phyloP scores from a whole-genome alignment of 2,888 invertebrate genomes.

The Molorchus minor region DNA sequence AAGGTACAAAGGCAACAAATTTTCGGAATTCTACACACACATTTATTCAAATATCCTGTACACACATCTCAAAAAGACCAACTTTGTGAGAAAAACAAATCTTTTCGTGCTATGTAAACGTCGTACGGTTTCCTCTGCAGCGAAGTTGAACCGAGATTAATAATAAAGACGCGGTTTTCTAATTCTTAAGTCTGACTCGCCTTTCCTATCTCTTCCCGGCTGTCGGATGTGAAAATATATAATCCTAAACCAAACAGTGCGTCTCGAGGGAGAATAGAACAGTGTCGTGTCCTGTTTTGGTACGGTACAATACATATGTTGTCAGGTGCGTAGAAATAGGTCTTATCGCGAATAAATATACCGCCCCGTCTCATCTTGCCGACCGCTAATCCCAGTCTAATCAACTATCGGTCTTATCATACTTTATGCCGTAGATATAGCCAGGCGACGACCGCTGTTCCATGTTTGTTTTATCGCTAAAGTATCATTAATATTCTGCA shows the following conservation, averaged over 20 bases:
- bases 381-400: constrained; percentile 57
- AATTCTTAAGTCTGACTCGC: constrained; percentile 2
- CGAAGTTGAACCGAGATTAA: neutral
- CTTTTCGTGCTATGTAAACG: constrained; percentile 20
- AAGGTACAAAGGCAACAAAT: too few species aligned
- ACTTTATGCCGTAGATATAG: constrained; percentile 34
- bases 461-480: constrained; percentile 25
- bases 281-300: constrained; percentile 47
- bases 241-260: constrained; percentile 47
- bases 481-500: constrained; percentile 24
- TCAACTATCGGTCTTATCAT: constrained; percentile 52
- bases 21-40: neutral
- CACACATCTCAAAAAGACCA: neutral
- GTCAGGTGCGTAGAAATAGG: constrained; percentile 57
- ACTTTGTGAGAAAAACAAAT: constrained; percentile 27
- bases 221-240: constrained; percentile 51
- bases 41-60: constrained; percentile 16
- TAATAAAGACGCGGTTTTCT: constrained; percentile 11
- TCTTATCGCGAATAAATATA: constrained; percentile 57
- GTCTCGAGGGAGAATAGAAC: constrained; percentile 37
- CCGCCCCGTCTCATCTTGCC: constrained; percentile 59
- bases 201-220: constrained; percentile 24
- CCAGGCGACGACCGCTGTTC: constrained; percentile 28
- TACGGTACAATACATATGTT: constrained; percentile 55
- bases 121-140: constrained; percentile 9